Evolutionary conservation across 2,888 invertebrate genomes (phyloP), one percentile per base, ranked within the genome.

Genomic region (Arrhopalites spinosus): DNA sequence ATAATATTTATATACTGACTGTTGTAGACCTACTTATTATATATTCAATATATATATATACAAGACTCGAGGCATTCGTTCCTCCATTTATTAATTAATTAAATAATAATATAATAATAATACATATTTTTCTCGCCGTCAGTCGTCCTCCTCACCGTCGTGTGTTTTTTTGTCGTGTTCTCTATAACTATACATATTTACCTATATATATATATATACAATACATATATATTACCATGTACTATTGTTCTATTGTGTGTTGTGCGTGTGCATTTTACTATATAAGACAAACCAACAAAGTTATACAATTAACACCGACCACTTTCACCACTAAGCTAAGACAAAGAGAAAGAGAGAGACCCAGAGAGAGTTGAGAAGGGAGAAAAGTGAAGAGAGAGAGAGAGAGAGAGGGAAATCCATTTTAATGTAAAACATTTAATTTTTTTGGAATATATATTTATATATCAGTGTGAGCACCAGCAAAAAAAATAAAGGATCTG

Each of bases 151-250:
- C 2, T 43, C 66, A 66, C 53, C 25, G 27, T 69, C 56, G 56
- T 69, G 27, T 56, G 23, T 30, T 69, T 56, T 17, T 30, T 20
- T 69, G 56, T 69, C 56, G 53, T 69, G 53, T 69, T 69, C 56
- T 56, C 47, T 30, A 53, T 17, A 50, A 59, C 20, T 11, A 3
- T 59, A 23, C 3, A 20, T 23, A 23, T 59, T 5, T 23, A 17
- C 11, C 3, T 2, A 59, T 23, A 23, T 17, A 53, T 53, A 45
- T 15, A 45, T 45, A 45, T 11, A 50, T n/a, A 17, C 8, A 13
- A 17, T 8, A 50, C 5, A 36, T 36, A 11, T 11, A 7, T 3
- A 36, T 36, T 5, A n/a, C 50, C 15, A 50, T 50, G 7, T 50
- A 13, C 50, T 17, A 15, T 15, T 50, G 36, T 36, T 15, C 50